Evolutionary conservation across 23 tunicate species (phyloP), one percentile per base, ranked within the genome.

Genomic region (Ascidia mentula): DNA sequence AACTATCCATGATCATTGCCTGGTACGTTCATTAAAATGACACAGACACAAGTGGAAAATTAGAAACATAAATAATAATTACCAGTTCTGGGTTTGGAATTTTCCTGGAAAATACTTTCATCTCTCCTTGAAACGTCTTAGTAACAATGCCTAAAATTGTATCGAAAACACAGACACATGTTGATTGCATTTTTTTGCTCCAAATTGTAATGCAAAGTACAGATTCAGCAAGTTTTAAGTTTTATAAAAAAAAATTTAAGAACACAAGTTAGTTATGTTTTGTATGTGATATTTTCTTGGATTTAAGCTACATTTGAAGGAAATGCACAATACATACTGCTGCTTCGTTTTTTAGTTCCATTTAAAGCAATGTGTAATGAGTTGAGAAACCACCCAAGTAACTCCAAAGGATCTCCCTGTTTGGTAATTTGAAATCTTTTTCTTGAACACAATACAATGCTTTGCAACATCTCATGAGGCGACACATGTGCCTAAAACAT

Each of bases 401-500:
- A 36, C 45, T 95, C 98, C 3, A 85, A 76, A 2, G 98, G 95
- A 74, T 95, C 94, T 0, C 95, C 95, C 45, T 89, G 98, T 42
- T 91, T 88, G 32, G 98, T 95, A 77, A 95, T 89, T 73, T 95
- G 98, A 71, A 95, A 95, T 33, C 94, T 78, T 40, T 88, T 88
- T 26, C 85, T 77, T 69, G 98, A 95, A 46, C 94, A 86, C 84
- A 95, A 78, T 73, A 95, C 98, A 0, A 95, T 89, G 74, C 90
- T 85, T 78, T 95, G 98, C 75, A 95, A 60, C 91, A 95, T 89
- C 69, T 95, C 98, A 69, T 95, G 98, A n/a, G 98, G 98, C 0
- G 95, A 89, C 13, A 95, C 95, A 77, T 95, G 98, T 8, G 98
- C 95, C 89, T 83, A 42, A 42, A 42, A 15, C 53, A 12, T 42